Percentiles rank a stretch among this genome's conserved stretches.
Conservation (phyloP, 2,797 vertebrate genomes). For the Coregonus ussuriensis region DNA sequence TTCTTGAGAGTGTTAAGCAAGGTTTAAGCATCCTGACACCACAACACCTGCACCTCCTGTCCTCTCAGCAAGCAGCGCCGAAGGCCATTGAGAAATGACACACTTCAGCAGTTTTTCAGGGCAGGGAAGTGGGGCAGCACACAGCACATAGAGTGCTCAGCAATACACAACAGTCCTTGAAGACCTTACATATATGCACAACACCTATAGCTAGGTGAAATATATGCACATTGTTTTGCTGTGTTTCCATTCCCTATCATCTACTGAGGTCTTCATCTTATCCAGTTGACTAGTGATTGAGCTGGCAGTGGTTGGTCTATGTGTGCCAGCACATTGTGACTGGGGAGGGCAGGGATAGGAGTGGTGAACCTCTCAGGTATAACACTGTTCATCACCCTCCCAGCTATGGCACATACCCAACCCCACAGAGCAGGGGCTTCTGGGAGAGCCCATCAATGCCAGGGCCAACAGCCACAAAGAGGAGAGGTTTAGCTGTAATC, state of each 20-base stretch:
- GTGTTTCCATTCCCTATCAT: background rate
- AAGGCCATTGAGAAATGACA: slow-evolving; percentile 27
- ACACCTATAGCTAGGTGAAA: background rate
- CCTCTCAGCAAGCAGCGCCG: slow-evolving; percentile 18
- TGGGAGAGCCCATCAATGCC: slow-evolving; percentile 50
- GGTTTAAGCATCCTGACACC: slow-evolving; percentile 11
- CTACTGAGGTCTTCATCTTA: background rate
- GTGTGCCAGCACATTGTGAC: background rate
- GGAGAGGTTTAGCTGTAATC: slow-evolving; percentile 73
- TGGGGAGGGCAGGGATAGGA: background rate
- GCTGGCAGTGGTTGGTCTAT: slow-evolving; percentile 50
- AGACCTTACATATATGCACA: too few species aligned
- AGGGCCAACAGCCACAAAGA: slow-evolving; percentile 53
- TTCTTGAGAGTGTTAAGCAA: background rate
- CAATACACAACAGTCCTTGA: too few species aligned
- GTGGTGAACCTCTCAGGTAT: background rate
- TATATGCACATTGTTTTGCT: background rate
- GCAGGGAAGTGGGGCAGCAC: slow-evolving; percentile 22
- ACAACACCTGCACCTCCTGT: slow-evolving; percentile 19
- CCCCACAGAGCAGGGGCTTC: slow-evolving; percentile 35
- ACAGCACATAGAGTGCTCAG: background rate
- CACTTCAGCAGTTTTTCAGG: slow-evolving; percentile 29
- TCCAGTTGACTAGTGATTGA: slow-evolving; percentile 7
- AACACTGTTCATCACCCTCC: background rate
- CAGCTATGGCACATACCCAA: background rate